phyloP scores from a whole-genome alignment of 2,888 invertebrate genomes.

The Acanthosepion pharaonis region DNA sequence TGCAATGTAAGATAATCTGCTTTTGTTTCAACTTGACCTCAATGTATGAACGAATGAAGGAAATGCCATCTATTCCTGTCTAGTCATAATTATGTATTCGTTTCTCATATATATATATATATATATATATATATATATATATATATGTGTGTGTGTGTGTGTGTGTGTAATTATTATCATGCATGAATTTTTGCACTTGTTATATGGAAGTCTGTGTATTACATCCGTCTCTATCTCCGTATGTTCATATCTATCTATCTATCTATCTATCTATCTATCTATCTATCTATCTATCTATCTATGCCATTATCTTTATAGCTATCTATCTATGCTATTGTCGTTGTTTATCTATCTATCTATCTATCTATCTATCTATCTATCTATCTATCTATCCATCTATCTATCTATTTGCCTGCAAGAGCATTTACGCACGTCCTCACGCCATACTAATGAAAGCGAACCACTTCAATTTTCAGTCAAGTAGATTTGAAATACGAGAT shows the following conservation, averaged over 20 bases:
- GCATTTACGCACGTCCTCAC: neutral
- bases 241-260: neutral
- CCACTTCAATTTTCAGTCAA: conserved; percentile 33
- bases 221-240: neutral
- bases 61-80: no score
- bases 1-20: no score
- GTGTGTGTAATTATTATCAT: neutral
- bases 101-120: no score
- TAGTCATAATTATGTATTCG: neutral
- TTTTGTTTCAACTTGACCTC: no score
- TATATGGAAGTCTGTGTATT: neutral
- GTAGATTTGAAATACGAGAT: neutral
- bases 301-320: no score
- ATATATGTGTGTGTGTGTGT: neutral
- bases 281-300: no score
- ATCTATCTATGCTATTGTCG: no score
- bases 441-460: neutral
- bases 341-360: no score
- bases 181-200: no score
- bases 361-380: no score
- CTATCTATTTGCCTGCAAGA: neutral
- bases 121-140: neutral
- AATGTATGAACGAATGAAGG: no score
- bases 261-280: no score
- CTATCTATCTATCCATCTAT: neutral